Evolutionary conservation across 1,140 invertebrate species (phyloP), one percentile per base, ranked within the genome.

Genomic region (Vanessa atalanta): DNA sequence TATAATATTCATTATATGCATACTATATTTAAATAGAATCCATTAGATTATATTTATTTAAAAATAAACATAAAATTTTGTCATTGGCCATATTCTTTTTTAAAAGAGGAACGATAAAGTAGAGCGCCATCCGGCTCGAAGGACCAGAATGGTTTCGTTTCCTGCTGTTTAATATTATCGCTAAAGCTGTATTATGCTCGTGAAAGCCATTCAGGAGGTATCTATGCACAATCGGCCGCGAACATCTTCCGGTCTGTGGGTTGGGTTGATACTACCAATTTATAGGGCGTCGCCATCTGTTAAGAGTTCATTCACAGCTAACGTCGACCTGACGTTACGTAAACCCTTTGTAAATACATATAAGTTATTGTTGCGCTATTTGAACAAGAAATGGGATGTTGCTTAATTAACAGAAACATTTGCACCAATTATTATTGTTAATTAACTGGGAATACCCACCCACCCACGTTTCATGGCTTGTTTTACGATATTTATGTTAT

Each of bases 161-260:
- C 69, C 61, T 69, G 66, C 66, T 48, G 47, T 66, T 73, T 73
- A 72, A 73, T 78, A 76, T 79, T 64, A 76, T 66, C 61, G 70
- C 31, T 43, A 7, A 65, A 69, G 47, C 53, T 48, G 15, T 57
- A 64, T 68, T 72, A 74, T 50, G 65, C 63, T 57, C 37, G 51
- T 67, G 67, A 73, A 71, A 74, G 67, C 67, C 31, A 23, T 72
- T 60, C 65, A 31, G 60, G 65, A 74, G 68, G 73, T 75, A 71
- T 68, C 68, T 66, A 53, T 53, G 64, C 71, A 71, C 70, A 57
- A 75, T 72, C 73, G 50, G 71, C 55, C 67, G 26, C 55, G 66
- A 72, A 77, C 77, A 76, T 76, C 81, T 83, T 88, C 86, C 84
- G 81, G 73, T 70, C 47, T 72, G 73, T 67, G 77, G 74, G 76